Evolutionary conservation across 2,113 vertebrate species (phyloP), one percentile per base, ranked within the genome.

Genomic region (Brienomyrus brachyistius): DNA sequence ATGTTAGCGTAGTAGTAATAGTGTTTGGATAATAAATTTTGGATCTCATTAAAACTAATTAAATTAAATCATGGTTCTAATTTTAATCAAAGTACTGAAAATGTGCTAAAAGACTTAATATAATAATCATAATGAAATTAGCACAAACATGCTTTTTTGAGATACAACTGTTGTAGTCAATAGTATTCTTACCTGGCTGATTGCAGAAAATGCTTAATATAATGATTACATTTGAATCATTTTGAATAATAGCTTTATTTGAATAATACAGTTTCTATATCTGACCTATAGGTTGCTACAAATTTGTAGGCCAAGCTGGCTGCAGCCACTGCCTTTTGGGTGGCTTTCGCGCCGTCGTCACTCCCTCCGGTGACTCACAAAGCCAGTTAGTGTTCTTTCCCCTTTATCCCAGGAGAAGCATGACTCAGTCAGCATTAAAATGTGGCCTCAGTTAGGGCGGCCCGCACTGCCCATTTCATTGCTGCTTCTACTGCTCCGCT

Each of bases 351-450:
- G 3, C 51, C 31, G 35, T 56, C 35, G 86, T 88, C 35, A 66
- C 56, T 88, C 54, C 43, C 35, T 66, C 35, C 35, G 6, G 35
- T 88, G 87, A 88, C 87, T 88, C 87, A 87, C 86, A 87, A 51
- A 87, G 51, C 86, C 31, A 1, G 47, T 86, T n/a, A 50, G 47
- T 48, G 45, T 54, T 31, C 48, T 87, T 54, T 52, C 19, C 51
- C 85, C 51, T 40, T 54, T 35, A 35, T 52, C 43, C 54, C 31
- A 17, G 87, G 31, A 21, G 54, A n/a, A 45, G 87, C 40, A 88
- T 88, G 87, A 59, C 56, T 88, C 87, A 88, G 87, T 62, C n/a
- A 88, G 15, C 56, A 19, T 54, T 87, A 54, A 87, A 56, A 54
- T 52, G 51, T 8, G 27, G 31, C 5, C 85, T 56, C 31, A 35